phyloP scores from a whole-genome alignment of 2,797 vertebrate species.

The Paguma larvata region DNA sequence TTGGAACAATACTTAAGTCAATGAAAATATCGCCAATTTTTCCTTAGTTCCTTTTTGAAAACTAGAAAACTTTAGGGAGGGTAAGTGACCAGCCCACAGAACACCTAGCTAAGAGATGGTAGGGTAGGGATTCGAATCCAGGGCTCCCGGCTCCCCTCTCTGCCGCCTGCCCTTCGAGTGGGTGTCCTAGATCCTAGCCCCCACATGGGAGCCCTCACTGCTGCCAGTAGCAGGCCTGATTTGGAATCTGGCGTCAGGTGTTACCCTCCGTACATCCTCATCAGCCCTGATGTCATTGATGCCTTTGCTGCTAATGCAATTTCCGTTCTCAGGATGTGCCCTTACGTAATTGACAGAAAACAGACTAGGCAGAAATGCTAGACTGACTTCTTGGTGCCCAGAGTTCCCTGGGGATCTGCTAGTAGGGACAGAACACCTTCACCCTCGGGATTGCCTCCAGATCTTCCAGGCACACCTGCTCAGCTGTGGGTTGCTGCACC shows the following conservation, averaged over 20 bases:
- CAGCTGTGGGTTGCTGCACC: not conserved
- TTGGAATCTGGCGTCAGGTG: not conserved
- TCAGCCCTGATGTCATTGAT: not conserved
- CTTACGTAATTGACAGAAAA: not conserved
- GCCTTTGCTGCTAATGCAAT: not conserved
- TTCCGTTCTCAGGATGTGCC: not conserved
- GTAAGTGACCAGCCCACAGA: not conserved
- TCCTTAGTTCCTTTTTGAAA: not conserved
- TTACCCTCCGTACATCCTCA: not conserved
- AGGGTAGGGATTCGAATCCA: not conserved
- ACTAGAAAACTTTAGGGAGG: not conserved
- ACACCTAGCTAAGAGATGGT: not conserved
- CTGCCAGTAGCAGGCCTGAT: not conserved
- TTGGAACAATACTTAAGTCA: not conserved
- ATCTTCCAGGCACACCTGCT: not conserved
- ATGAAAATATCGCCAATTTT: not conserved
- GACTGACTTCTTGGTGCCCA: not conserved
- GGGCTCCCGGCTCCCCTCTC: fast-evolving
- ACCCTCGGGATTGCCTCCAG: not conserved
- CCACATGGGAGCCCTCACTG: fast-evolving
- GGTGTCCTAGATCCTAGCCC: not conserved
- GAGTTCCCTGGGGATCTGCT: not conserved
- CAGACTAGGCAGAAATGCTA: not conserved
- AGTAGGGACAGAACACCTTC: not conserved
- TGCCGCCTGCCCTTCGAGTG: fast-evolving